Conservation (phyloP, 2,113 vertebrate species). For the Vidua chalybeata region DNA sequence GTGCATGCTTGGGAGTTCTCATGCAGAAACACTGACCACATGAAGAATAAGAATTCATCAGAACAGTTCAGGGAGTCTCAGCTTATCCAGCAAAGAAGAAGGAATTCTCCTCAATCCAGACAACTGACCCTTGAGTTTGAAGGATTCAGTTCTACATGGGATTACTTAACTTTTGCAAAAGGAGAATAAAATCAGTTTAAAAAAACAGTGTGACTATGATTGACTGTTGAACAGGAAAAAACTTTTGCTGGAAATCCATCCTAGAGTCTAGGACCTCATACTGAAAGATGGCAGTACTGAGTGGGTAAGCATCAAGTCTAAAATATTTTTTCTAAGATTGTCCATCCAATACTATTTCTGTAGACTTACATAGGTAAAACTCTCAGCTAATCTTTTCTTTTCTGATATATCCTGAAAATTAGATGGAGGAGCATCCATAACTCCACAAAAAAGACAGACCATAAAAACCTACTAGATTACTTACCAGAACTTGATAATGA, state of each 20-base stretch:
- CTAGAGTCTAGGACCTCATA: background rate
- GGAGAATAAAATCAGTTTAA: background rate
- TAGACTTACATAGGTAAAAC: background rate
- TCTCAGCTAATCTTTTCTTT: background rate
- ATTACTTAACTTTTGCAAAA: background rate
- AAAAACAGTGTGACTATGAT: background rate
- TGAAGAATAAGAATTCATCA: background rate
- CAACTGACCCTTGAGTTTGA: background rate
- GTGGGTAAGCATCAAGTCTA: background rate
- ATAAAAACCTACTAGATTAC: background rate
- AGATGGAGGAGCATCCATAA: background rate
- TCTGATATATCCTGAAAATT: background rate
- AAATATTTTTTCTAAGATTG: background rate
- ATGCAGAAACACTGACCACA: fast-evolving
- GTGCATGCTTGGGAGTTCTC: background rate
- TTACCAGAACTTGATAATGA: background rate
- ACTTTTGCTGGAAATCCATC: background rate
- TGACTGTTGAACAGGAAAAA: background rate
- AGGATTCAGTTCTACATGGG: background rate
- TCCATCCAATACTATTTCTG: background rate
- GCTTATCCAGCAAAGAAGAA: background rate
- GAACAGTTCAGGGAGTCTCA: background rate
- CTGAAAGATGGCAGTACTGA: background rate
- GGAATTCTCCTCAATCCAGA: background rate
- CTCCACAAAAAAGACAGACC: background rate